Conservation (phyloP, 2,113 vertebrate genomes). For the Hippopotamus amphibius region DNA sequence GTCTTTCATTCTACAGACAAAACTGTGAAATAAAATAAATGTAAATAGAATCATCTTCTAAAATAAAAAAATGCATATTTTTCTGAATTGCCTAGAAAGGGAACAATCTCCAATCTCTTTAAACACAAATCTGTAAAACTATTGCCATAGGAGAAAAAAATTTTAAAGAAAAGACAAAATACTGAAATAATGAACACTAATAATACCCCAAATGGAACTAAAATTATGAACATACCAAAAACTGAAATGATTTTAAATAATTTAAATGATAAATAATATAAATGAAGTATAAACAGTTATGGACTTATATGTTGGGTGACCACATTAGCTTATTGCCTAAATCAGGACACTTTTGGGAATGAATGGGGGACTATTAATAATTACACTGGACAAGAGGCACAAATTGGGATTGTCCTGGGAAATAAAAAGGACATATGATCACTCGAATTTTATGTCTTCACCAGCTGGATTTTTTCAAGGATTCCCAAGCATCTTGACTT, state of each 20-base stretch:
- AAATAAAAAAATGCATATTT: constrained; percentile 2
- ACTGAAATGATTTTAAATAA: constrained; percentile 20
- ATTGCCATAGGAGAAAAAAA: background rate
- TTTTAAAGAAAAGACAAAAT: background rate
- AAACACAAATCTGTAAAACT: background rate
- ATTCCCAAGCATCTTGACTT: constrained; percentile 30
- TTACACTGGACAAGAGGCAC: background rate
- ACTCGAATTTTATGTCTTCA: background rate
- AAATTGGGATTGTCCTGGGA: background rate
- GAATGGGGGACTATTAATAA: background rate
- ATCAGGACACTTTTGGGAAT: background rate
- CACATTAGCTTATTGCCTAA: background rate
- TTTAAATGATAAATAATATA: background rate
- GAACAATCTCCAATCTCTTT: background rate
- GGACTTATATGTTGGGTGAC: background rate
- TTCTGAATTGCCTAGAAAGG: background rate
- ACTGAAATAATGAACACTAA: background rate
- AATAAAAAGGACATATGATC: background rate
- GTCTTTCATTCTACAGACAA: background rate
- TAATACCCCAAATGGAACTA: background rate
- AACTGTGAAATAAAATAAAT: constrained; percentile 53
- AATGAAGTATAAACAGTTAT: background rate
- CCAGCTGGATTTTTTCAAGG: background rate
- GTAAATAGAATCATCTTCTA: background rate
- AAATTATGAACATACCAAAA: constrained; percentile 1